Conservation (phyloP, 1,140 invertebrate species). For the Coelopa frigida region DNA sequence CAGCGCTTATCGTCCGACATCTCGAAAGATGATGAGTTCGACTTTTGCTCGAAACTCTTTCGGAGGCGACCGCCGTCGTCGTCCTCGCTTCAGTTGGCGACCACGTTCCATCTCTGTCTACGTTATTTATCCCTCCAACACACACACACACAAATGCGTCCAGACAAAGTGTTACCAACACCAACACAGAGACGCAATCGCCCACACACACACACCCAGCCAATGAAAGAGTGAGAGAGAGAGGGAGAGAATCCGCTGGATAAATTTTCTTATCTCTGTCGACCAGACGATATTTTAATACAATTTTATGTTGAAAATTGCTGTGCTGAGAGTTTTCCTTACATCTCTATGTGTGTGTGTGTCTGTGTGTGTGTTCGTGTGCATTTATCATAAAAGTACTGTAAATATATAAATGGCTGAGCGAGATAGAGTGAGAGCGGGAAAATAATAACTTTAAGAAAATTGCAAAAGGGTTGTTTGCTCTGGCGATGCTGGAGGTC, state of each 20-base stretch:
- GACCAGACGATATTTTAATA: slow-evolving; percentile 44
- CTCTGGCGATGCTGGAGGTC: too few relatives aligned
- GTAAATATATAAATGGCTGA: too few relatives aligned
- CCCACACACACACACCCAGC: too few relatives aligned
- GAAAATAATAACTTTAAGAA: too few relatives aligned
- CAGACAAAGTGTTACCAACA: neutral
- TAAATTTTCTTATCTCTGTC: slow-evolving; percentile 43
- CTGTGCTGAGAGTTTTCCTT: neutral
- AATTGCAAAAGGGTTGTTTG: too few relatives aligned
- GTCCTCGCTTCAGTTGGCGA: too few relatives aligned
- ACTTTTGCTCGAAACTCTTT: slow-evolving; percentile 4
- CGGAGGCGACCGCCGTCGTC: neutral
- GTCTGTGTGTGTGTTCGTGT: too few relatives aligned
- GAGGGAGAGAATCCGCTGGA: slow-evolving; percentile 42
- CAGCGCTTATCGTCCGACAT: too few relatives aligned
- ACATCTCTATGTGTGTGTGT: neutral
- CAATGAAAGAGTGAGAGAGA: too few relatives aligned
- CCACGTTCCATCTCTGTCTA: slow-evolving; percentile 1
- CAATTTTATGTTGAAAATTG: slow-evolving; percentile 18
- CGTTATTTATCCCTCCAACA: neutral
- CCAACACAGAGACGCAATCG: neutral
- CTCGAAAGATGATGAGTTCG: neutral
- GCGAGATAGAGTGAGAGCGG: too few relatives aligned
- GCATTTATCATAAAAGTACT: too few relatives aligned
- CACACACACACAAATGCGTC: neutral